Percentiles rank a stretch among this genome's conserved stretches.
Evolutionary conservation across 2,888 invertebrate species (phyloP).

Genomic region (Drosophila robusta): DNA sequence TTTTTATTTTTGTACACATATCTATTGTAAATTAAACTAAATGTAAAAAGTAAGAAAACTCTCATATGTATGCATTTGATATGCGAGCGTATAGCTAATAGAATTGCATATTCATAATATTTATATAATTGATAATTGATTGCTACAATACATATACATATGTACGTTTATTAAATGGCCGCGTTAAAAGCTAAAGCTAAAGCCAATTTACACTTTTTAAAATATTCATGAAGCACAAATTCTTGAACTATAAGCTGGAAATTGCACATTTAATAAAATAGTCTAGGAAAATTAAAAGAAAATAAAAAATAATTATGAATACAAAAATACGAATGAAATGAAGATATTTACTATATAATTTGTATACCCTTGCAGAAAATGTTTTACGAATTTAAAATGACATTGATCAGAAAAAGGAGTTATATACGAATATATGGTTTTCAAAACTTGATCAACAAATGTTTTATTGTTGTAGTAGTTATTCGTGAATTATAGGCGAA

Average conservation of each 20-base stretch:
- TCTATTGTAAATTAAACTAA: constrained; percentile 45
- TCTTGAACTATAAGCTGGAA: constrained; percentile 44
- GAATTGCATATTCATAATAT: constrained; percentile 45
- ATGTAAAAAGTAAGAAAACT: constrained; percentile 38
- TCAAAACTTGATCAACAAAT: too few relatives aligned
- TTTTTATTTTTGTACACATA: constrained; percentile 24
- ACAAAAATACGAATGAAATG: constrained; percentile 39
- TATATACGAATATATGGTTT: too few relatives aligned
- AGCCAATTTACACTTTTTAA: constrained; percentile 31
- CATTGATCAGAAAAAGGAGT: too few relatives aligned
- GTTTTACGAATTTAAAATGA: too few relatives aligned
- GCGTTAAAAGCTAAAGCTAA: constrained; percentile 61
- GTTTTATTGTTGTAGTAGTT: too few relatives aligned
- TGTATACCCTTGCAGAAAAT: constrained; percentile 14
- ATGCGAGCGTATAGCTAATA: constrained; percentile 61
- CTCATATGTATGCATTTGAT: constrained; percentile 59
- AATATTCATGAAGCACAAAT: constrained; percentile 12
- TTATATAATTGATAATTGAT: constrained; percentile 40
- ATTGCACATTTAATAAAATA: constrained; percentile 49
- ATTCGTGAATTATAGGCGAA: too few relatives aligned
- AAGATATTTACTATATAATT: constrained; percentile 32
- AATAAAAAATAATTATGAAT: constrained; percentile 24
- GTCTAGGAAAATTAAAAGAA: constrained; percentile 9
- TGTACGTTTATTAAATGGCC: constrained; percentile 59
- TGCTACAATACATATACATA: constrained; percentile 30